Percentiles rank a stretch among this genome's conserved stretches.
phyloP scores from a whole-genome alignment of 2,797 vertebrate genomes.

The Phrynocephalus guinanensis region DNA sequence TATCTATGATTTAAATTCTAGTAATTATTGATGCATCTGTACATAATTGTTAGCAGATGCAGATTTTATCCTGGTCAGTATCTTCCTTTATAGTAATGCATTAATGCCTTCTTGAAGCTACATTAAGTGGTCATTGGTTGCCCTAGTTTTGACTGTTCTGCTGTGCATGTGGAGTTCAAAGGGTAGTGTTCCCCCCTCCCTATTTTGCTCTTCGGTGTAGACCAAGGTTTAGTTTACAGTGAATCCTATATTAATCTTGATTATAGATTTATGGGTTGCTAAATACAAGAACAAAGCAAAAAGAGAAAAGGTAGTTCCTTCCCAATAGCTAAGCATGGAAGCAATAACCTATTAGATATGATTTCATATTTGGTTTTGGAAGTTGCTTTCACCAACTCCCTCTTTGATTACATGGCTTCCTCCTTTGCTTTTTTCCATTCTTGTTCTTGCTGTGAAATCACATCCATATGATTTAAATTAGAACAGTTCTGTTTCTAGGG shows the following conservation, averaged over 20 bases:
- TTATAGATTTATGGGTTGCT: neutral
- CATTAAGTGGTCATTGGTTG: neutral
- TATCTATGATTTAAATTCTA: neutral
- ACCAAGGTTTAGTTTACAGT: neutral
- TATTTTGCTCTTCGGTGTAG: neutral
- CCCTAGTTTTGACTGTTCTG: neutral
- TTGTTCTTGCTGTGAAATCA: constrained; percentile 8
- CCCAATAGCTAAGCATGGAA: neutral
- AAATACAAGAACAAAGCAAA: neutral
- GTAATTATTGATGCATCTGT: neutral
- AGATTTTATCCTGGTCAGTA: neutral
- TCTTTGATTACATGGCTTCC: constrained; percentile 9
- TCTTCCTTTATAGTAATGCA: neutral
- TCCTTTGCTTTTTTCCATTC: constrained; percentile 19
- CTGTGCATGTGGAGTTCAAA: neutral
- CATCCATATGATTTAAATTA: constrained; percentile 29
- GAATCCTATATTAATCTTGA: constrained; percentile 5
- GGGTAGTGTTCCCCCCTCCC: neutral
- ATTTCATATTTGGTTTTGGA: constrained; percentile 45
- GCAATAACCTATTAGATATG: constrained; percentile 39
- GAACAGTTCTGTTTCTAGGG: constrained; percentile 24
- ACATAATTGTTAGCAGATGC: neutral
- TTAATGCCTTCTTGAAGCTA: neutral
- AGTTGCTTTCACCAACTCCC: constrained; percentile 22
- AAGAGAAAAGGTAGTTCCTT: neutral